Base-by-base conservation (phyloP, 1,140 invertebrate species). In the Eurosta solidaginis region DNA sequence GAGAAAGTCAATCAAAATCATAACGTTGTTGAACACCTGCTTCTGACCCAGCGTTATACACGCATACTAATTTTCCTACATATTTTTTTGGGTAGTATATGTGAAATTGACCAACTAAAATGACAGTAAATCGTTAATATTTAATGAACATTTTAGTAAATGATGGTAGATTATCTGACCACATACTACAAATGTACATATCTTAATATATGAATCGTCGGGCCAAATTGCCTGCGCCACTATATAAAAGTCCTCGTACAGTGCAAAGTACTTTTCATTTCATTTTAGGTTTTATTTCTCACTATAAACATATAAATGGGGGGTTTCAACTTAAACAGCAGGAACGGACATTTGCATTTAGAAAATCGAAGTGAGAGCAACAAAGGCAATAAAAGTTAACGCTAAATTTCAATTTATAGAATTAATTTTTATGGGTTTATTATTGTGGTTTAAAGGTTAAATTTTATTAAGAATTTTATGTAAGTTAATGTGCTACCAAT, bases 51-150 rank as follows among this genome's bases (percentile, higher is more conserved):
- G 27, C 59, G 40, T 9, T 40, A 2, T 10, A 59, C 14, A 59
- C 9, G 17, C 12, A 33, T 59, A 59, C 4, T 6, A 29, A 17
- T 17, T n/a, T 59, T 29, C 9, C 3, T n/a, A 59, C 14, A 12
- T 59, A n/a, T n/a, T n/a, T n/a, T n/a, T n/a, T n/a, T 59, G 25
- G 1, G 25, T 52, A 52, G 3, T 27, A 14, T 27, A n/a, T 54
- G 2, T 54, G 50, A 29, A 68, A n/a, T 29, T 68, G 36, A 40
- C 33, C 59, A 68, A 77, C 40, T 22, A 78, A 47, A 78, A 74
- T 59, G 79, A 82, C 81, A 78, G 82, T 81, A 75, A 86, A 84
- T 84, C 83, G 83, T 86, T 84, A 86, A 86, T 86, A 86, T 86
- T 86, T 86, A 83, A 86, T 86, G 84, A 82, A 83, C 82, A 74